Conservation (phyloP, 2,797 vertebrate genomes). For the Acrocephalus scirpaceus region DNA sequence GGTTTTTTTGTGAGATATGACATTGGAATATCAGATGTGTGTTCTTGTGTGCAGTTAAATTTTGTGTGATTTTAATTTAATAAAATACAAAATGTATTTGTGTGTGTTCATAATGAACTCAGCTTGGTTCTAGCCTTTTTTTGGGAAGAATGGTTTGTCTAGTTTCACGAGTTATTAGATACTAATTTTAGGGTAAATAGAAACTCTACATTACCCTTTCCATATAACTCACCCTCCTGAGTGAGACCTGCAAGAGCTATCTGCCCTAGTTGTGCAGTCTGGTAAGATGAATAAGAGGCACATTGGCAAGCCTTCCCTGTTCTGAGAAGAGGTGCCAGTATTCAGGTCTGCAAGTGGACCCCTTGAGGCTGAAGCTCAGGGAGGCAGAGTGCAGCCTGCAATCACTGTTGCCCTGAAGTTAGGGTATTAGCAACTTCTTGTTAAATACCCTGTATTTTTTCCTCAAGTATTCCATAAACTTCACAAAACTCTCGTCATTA, state of each 20-base stretch:
- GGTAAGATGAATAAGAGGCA: background rate
- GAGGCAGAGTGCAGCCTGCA: background rate
- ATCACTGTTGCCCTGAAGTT: background rate
- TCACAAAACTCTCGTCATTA: background rate
- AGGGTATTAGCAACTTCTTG: background rate
- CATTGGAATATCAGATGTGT: conserved; percentile 30
- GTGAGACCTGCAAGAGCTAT: background rate
- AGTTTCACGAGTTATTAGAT: background rate
- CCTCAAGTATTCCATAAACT: background rate
- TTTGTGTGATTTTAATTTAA: conserved; percentile 67
- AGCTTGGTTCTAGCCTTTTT: background rate
- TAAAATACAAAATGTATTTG: conserved; percentile 45
- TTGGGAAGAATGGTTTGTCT: background rate
- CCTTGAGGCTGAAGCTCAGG: background rate
- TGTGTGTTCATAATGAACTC: conserved; percentile 9
- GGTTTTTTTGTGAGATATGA: conserved; percentile 33
- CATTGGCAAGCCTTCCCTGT: background rate
- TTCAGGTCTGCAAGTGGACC: background rate
- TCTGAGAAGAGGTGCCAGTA: background rate
- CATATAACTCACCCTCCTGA: background rate
- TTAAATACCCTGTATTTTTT: background rate
- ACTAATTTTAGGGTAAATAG: background rate
- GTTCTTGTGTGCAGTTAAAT: conserved; percentile 50
- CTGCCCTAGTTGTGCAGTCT: background rate
- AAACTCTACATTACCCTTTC: too few relatives aligned